Conservation (phyloP, 2,888 invertebrate genomes). For the Colostygia pectinataria region DNA sequence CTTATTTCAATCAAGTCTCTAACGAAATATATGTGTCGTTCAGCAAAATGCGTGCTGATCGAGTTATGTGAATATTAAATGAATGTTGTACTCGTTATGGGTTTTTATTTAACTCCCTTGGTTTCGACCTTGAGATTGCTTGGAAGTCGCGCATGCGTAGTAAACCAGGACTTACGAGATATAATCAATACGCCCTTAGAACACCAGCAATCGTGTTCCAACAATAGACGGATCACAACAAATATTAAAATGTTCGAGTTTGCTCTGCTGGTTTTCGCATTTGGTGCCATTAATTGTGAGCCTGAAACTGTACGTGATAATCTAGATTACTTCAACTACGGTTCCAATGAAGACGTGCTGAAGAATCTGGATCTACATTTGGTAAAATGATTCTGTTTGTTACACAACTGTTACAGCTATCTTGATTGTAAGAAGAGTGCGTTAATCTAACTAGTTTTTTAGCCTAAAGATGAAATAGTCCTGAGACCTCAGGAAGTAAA, state of each 20-base stretch:
- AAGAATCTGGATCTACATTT: slow-evolving; percentile 68
- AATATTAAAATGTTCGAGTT: slow-evolving; percentile 62
- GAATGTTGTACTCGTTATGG: slow-evolving; percentile 48
- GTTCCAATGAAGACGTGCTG: slow-evolving; percentile 65
- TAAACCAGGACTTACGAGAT: slow-evolving; percentile 36
- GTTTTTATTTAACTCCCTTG: slow-evolving; percentile 49
- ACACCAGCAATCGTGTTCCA: slow-evolving; percentile 48
- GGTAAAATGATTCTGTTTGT: slow-evolving; percentile 46
- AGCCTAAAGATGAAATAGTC: slow-evolving; percentile 77
- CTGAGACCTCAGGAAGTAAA: slow-evolving; percentile 85
- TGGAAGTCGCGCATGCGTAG: slow-evolving; percentile 67
- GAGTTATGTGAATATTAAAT: slow-evolving; percentile 63
- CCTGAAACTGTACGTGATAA: slow-evolving; percentile 76
- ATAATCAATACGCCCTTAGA: slow-evolving; percentile 65
- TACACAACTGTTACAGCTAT: neutral
- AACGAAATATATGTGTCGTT: slow-evolving; percentile 36
- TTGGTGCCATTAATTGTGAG: slow-evolving; percentile 60
- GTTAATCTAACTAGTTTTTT: slow-evolving; percentile 26
- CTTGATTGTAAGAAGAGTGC: neutral
- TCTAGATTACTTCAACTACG: slow-evolving; percentile 74
- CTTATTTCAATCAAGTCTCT: slow-evolving; percentile 39
- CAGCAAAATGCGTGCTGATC: slow-evolving; percentile 52
- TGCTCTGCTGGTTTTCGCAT: slow-evolving; percentile 49
- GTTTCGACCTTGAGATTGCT: slow-evolving; percentile 56
- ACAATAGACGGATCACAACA: slow-evolving; percentile 58